Evolutionary conservation across 2,797 vertebrate genomes (phyloP), one percentile per base, ranked within the genome.

Genomic region (Tauraco hartlaubi): DNA sequence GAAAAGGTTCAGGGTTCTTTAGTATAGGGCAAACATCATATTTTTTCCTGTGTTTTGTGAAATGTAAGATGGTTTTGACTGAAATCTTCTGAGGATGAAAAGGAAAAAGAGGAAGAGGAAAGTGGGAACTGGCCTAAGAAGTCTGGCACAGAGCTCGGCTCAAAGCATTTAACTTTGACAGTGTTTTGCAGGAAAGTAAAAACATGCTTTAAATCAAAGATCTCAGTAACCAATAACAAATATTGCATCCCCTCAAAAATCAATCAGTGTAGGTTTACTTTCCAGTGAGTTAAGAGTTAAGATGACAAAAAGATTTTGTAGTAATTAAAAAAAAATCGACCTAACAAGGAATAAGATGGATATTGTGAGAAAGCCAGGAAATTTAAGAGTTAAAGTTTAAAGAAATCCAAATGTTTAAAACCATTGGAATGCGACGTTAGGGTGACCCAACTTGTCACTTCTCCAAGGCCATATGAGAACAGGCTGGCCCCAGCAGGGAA

Each of bases 381-480:
- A 73, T 46, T 64, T 5, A 41, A 54, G 44, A 72, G 71, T 77
- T 77, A 85, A 82, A 85, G 23, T 33, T 51, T 73, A 63, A 80
- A 84, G 69, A 68, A 93, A 88, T 84, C 21, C 28, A 76, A 90
- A 88, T 43, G n/a, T 39, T 88, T 63, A 52, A 66, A 88, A 80
- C 62, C 21, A 49, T 44, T 54, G 44, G 44, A 88, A 92, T 49
- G 54, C 11, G 44, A 35, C 1, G 4, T 79, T 79, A 54, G 33
- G 61, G 51, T 69, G 59, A 77, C 51, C 41, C 35, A 59, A 25
- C 54, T 73, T 85, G 31, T 63, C 12, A 5, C 9, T 85, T 63
- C 51, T 77, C 66, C 56, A 88, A 77, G 35, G 20, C 26, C 1
- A 1, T 59, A 49, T 80, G 75, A 81, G 69, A 83, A 33, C 43